Evolutionary conservation across 53 echinoderm and acorn worm species (phyloP).

Genomic region (Actinopyga echinites): DNA sequence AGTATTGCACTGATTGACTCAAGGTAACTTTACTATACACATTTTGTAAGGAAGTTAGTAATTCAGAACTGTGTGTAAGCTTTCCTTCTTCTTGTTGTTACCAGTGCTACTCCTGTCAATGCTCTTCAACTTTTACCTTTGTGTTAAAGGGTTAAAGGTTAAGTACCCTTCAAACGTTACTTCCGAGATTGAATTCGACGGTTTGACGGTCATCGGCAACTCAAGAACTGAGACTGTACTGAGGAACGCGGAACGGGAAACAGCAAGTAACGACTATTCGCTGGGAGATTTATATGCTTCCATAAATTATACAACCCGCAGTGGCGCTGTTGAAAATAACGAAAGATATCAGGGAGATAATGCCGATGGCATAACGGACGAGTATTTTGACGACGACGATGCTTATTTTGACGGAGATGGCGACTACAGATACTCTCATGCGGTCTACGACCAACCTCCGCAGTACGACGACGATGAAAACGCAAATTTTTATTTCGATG

Average conservation of each 20-base stretch:
- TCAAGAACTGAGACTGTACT: slow-evolving; percentile 3
- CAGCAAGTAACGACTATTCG: slow-evolving; percentile 25
- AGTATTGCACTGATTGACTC: too few species aligned
- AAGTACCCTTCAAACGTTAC: background rate
- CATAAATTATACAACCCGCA: background rate
- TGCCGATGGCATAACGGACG: background rate
- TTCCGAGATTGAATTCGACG: background rate
- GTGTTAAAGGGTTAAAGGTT: background rate
- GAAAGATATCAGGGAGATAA: background rate
- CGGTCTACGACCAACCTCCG: slow-evolving; percentile 29
- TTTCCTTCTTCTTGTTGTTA: slow-evolving; percentile 1
- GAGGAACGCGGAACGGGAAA: slow-evolving; percentile 9
- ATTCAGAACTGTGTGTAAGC: background rate
- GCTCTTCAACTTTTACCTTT: slow-evolving; percentile 21
- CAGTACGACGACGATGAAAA: background rate
- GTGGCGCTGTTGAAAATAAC: background rate
- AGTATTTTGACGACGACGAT: slow-evolving; percentile 13
- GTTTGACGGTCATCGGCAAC: slow-evolving; percentile 20
- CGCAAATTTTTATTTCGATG: slow-evolving; percentile 29
- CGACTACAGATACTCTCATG: background rate
- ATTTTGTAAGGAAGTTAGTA: too few species aligned
- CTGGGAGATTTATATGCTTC: slow-evolving; percentile 14
- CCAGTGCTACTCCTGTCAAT: slow-evolving; percentile 7
- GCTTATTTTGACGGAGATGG: slow-evolving; percentile 21
- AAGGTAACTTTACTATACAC: too few species aligned